phyloP scores from a whole-genome alignment of 1,140 invertebrate species.

The Papilio aristodemus region DNA sequence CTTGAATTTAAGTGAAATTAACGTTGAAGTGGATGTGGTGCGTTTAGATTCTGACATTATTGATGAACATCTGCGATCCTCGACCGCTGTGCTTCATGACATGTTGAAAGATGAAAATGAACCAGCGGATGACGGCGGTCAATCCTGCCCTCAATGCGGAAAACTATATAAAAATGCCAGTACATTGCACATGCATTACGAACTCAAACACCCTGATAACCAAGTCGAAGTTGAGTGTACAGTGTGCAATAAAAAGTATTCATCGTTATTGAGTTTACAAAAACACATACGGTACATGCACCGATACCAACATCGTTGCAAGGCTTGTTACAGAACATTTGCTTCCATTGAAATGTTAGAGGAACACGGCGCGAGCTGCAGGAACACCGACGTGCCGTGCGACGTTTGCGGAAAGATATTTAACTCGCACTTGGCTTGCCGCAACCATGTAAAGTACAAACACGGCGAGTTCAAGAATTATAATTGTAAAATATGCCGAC shows the following conservation, averaged over 20 bases:
- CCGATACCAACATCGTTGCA: slow-evolving; percentile 51
- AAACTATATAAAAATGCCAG: slow-evolving; percentile 56
- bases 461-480: slow-evolving; percentile 49
- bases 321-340: slow-evolving; percentile 60
- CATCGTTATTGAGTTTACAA: slow-evolving; percentile 56
- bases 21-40: slow-evolving; percentile 54
- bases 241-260: slow-evolving; percentile 55
- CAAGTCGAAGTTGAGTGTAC: slow-evolving; percentile 46
- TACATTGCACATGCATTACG: slow-evolving; percentile 50
- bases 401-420: slow-evolving; percentile 52
- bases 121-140: slow-evolving; percentile 28
- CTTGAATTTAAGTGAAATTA: slow-evolving; percentile 37
- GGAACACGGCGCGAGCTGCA: slow-evolving; percentile 46
- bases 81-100: slow-evolving; percentile 54
- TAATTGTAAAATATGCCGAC: slow-evolving; percentile 54
- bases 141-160: slow-evolving; percentile 50
- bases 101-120: slow-evolving; percentile 47
- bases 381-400: slow-evolving; percentile 48
- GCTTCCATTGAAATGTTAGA: slow-evolving; percentile 40
- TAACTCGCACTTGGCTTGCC: slow-evolving; percentile 51
- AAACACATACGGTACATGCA: slow-evolving; percentile 67
- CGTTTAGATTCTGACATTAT: slow-evolving; percentile 54
- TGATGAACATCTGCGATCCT: slow-evolving; percentile 54
- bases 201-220: slow-evolving; percentile 52
- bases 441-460: slow-evolving; percentile 64